Evolutionary conservation across 2,113 vertebrate genomes (phyloP).

Genomic region (Rhombomys opimus): DNA sequence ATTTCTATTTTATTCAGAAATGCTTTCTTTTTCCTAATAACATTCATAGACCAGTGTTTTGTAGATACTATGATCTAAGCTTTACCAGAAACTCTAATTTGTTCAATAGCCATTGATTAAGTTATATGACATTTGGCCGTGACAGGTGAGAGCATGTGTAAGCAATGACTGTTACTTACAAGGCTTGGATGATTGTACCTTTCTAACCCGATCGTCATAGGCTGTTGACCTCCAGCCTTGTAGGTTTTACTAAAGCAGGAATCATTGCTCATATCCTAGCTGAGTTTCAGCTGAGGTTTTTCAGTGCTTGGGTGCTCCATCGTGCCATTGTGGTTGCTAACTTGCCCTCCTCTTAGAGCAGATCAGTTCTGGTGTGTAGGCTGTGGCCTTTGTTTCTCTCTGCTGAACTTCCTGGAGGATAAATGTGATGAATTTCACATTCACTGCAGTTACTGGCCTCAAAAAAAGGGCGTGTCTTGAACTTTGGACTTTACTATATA

Average conservation of each 20-base stretch:
- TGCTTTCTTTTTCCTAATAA: not conserved
- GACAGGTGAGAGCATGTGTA: not conserved
- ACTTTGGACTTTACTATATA: not conserved
- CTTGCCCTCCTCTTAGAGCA: not conserved
- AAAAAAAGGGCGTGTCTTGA: not conserved
- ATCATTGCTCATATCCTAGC: not conserved
- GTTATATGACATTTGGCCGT: not conserved
- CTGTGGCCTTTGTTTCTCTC: not conserved
- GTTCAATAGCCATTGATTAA: not conserved
- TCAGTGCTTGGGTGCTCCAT: not conserved
- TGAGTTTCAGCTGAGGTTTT: not conserved
- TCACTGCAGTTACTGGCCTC: not conserved
- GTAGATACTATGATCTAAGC: not conserved
- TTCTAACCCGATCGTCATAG: not conserved
- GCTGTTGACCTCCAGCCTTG: not conserved
- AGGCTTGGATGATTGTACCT: not conserved
- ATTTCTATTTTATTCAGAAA: not conserved
- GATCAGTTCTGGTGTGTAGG: not conserved
- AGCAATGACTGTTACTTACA: not conserved
- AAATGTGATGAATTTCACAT: not conserved
- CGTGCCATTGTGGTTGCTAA: not conserved
- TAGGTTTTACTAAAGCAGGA: not conserved
- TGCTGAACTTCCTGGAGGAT: not conserved
- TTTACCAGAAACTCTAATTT: conserved; percentile 33
- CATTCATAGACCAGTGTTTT: not conserved